Evolutionary conservation across 2,113 vertebrate genomes (phyloP).

Genomic region (Fulmarus glacialis): DNA sequence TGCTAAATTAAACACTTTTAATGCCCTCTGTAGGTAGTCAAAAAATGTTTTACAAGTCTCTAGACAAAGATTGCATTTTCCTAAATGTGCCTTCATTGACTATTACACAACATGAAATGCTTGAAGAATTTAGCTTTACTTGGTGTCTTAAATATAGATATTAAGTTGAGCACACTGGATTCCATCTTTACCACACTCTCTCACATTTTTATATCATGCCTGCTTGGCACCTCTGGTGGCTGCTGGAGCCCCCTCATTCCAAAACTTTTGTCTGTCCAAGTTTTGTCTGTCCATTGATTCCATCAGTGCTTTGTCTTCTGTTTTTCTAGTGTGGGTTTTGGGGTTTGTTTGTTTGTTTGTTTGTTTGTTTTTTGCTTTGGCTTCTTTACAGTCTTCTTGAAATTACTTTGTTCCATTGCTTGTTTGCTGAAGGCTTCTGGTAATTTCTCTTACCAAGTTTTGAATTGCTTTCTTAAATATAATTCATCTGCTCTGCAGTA

Average conservation of each 20-base stretch:
- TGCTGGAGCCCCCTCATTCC: fast-evolving
- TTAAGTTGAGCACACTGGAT: not conserved
- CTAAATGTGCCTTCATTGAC: not conserved
- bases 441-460: not conserved
- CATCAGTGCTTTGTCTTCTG: not conserved
- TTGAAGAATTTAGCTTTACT: not conserved
- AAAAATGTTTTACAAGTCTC: not conserved
- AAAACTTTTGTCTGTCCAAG: not conserved
- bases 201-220: not conserved
- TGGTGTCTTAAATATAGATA: not conserved
- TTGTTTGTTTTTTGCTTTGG: not conserved
- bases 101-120: not conserved
- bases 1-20: not conserved
- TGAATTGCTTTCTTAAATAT: not conserved
- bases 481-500: not conserved
- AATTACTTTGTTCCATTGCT: not conserved
- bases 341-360: not conserved
- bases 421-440: not conserved
- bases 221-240: not conserved
- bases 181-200: not conserved
- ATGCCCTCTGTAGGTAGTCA: not conserved
- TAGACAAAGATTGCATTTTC: not conserved
- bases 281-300: not conserved
- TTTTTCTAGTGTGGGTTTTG: not conserved
- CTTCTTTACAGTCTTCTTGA: not conserved